Evolutionary conservation across 2,888 invertebrate genomes (phyloP).

Genomic region (Thymelicus sylvestris): DNA sequence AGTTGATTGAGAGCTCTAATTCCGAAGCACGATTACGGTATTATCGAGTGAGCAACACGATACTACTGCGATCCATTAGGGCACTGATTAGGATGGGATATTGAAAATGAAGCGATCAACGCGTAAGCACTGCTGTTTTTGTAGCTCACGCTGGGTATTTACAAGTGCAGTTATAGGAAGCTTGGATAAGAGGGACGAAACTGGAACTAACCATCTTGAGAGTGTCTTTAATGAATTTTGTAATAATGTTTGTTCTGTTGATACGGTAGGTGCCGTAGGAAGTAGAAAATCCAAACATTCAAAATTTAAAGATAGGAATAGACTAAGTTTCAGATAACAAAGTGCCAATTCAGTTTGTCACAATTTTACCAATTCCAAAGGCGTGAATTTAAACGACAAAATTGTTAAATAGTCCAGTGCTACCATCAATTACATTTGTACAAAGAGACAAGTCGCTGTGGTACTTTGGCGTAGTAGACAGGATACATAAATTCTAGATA

Average conservation of each 20-base stretch:
- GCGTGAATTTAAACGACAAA: background rate
- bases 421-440: slow-evolving; percentile 11
- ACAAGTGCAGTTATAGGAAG: slow-evolving; percentile 1
- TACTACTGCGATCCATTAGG: slow-evolving; percentile 34
- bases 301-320: no score
- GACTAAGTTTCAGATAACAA: no score
- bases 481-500: slow-evolving; percentile 14
- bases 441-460: slow-evolving; percentile 9
- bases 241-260: background rate
- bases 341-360: background rate
- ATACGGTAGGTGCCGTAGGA: no score
- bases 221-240: background rate
- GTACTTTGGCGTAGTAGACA: slow-evolving; percentile 11
- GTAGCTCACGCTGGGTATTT: slow-evolving; percentile 15
- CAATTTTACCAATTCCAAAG: background rate
- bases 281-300: no score
- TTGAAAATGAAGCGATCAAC: slow-evolving; percentile 37
- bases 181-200: background rate
- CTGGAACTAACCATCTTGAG: slow-evolving; percentile 3
- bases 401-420: background rate
- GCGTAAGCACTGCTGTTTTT: slow-evolving; percentile 29
- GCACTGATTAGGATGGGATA: slow-evolving; percentile 32
- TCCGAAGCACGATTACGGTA: slow-evolving; percentile 58
- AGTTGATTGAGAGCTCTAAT: slow-evolving; percentile 71
- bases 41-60: slow-evolving; percentile 51